A percentile compares a stretch with the other conserved stretches of the same genome.
Evolutionary conservation across 2,888 invertebrate species (phyloP).

Genomic region (Ceratothoa steindachneri): DNA sequence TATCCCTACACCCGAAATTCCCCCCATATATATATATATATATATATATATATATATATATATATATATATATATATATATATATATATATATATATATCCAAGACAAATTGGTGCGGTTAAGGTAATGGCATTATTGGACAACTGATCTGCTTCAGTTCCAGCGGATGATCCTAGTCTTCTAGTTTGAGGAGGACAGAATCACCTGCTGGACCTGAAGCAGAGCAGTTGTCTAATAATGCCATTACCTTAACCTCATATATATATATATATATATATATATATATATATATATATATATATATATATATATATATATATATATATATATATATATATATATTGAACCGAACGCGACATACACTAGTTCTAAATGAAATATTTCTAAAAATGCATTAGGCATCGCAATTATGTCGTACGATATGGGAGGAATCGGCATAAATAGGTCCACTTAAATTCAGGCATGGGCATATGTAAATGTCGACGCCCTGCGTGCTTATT

Average conservation of each 20-base stretch:
- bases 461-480: background rate
- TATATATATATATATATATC: background rate
- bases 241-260: too few relatives aligned
- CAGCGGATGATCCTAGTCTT: background rate
- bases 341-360: too few relatives aligned
- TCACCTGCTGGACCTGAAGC: background rate
- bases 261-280: background rate
- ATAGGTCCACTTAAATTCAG: background rate
- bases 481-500: too few relatives aligned
- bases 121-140: too few relatives aligned
- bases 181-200: background rate
- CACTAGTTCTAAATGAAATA: too few relatives aligned
- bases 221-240: too few relatives aligned
- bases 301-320: background rate
- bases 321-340: background rate
- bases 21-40: background rate
- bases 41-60: background rate
- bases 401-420: too few relatives aligned
- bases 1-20: background rate
- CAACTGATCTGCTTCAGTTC: too few relatives aligned
- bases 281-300: background rate
- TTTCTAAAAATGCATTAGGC: too few relatives aligned
- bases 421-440: too few relatives aligned
- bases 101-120: too few relatives aligned
- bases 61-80: background rate